A percentile compares a stretch with the other conserved stretches of the same genome.
Conservation (phyloP, 2,113 vertebrate genomes). For the Odontophorus gujanensis region DNA sequence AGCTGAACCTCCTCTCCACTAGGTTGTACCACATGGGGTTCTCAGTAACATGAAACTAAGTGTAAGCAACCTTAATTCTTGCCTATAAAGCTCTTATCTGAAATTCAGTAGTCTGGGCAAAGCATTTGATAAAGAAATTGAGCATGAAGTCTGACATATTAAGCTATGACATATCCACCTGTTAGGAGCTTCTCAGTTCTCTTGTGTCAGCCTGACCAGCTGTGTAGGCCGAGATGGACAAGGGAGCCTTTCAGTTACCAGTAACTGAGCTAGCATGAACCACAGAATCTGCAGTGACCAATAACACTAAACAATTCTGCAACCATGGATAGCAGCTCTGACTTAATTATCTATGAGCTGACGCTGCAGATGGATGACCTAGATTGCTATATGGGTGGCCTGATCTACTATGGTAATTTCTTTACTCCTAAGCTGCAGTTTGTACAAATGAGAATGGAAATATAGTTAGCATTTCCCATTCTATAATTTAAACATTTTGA, state of each 20-base stretch:
- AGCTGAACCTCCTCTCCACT: not conserved
- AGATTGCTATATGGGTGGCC: not conserved
- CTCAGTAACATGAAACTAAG: not conserved
- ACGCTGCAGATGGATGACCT: not conserved
- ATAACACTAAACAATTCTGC: not conserved
- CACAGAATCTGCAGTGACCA: not conserved
- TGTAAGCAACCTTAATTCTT: not conserved
- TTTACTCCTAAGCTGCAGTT: not conserved
- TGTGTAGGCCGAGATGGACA: not conserved
- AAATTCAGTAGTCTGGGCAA: not conserved
- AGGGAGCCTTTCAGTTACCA: not conserved
- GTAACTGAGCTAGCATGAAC: not conserved
- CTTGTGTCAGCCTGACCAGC: not conserved
- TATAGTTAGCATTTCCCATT: not conserved
- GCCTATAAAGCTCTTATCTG: not conserved
- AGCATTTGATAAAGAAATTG: not conserved
- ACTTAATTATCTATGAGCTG: accelerated
- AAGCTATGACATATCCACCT: not conserved
- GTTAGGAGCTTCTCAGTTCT: not conserved
- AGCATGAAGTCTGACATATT: not conserved
- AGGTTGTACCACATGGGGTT: not conserved
- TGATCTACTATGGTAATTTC: not conserved
- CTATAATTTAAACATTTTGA: not conserved
- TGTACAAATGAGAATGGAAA: not conserved
- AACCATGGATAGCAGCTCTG: not conserved